Base-by-base conservation (phyloP, 2,113 vertebrate species). In the Pachycephala philippinensis region DNA sequence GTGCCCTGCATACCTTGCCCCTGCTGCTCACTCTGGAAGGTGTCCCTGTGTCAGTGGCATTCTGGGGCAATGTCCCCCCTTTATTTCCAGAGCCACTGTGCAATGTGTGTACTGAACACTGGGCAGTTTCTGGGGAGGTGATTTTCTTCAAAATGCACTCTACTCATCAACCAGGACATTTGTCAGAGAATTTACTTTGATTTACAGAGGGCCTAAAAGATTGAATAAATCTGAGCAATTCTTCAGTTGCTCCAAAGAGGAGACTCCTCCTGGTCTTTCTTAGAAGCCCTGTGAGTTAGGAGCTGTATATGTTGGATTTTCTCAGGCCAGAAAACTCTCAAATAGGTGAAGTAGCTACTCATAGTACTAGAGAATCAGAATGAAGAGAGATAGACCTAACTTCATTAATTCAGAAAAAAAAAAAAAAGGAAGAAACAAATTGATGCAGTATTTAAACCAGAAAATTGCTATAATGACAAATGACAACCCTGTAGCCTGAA, bases 371-470 rank as follows among this genome's bases (percentile, higher is more conserved):
- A 97, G 89, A 96, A 89, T 78, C 70, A 56, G 81, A 96, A 72
- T 69, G 65, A 93, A 95, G 84, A 84, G 52, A 96, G 75, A 78
- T 86, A 94, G 30, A 90, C 84, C 61, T 88, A 94, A 92, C 16
- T 78, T 96, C 79, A 93, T 96, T 96, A 97, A 95, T 87, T 95
- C 44, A 49, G 6, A 8, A 30, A 26, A 22, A 39, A 17, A 76
- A 16, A 96, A 94, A 60, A 94, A 14, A 24, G 5, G 31, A 11
- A 87, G 40, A 86, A 89, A 88, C 40, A 96, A 97, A 93, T 90
- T 95, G 84, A 89, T 96, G 95, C 89, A 95, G 88, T 97, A 96
- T 97, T 97, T 98, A 97, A 97, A 96, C 76, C 68, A 96, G 93
- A 97, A 97, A 97, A 97, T 97, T 81, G 87, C 77, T 87, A 17